Conservation (phyloP, 2,113 vertebrate genomes). For the Pholis gunnellus region DNA sequence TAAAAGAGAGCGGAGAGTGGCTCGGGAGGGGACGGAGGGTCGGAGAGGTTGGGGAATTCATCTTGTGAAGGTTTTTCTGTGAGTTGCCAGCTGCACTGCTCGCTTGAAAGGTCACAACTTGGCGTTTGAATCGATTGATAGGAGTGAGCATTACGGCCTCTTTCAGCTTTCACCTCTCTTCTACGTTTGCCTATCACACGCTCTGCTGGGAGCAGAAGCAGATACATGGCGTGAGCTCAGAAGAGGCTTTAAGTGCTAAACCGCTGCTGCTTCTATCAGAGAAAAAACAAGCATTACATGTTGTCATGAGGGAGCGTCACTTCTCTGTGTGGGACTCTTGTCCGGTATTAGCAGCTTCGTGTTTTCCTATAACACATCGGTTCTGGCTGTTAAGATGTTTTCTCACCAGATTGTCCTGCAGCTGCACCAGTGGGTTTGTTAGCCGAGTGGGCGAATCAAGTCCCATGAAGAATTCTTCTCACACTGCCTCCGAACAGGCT, state of each 20-base stretch:
- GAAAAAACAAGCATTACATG: not conserved
- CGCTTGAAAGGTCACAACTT: slow-evolving; percentile 37
- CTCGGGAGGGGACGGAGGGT: slow-evolving; percentile 12
- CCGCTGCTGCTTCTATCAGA: slow-evolving; percentile 19
- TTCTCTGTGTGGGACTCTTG: slow-evolving; percentile 21
- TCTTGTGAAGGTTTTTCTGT: slow-evolving; percentile 32
- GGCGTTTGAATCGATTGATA: slow-evolving; percentile 34
- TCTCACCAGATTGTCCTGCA: slow-evolving; percentile 74
- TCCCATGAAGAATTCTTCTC: slow-evolving; percentile 70
- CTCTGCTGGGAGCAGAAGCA: slow-evolving; percentile 31
- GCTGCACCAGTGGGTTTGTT: slow-evolving; percentile 75
- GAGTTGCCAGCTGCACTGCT: slow-evolving; percentile 7
- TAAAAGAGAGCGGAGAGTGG: slow-evolving; percentile 14
- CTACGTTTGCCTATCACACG: slow-evolving; percentile 26
- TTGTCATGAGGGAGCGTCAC: slow-evolving; percentile 24
- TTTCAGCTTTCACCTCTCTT: slow-evolving; percentile 33
- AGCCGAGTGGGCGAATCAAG: slow-evolving; percentile 55
- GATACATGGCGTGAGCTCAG: slow-evolving; percentile 27
- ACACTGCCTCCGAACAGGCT: slow-evolving; percentile 58
- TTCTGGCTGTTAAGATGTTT: slow-evolving; percentile 41
- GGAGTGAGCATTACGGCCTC: slow-evolving; percentile 9
- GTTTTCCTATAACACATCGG: slow-evolving; percentile 14
- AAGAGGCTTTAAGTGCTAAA: slow-evolving; percentile 49
- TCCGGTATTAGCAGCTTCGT: slow-evolving; percentile 10
- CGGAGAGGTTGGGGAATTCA: slow-evolving; percentile 52